Evolutionary conservation across 2,888 invertebrate genomes (phyloP).

Genomic region (Lasius platythorax): DNA sequence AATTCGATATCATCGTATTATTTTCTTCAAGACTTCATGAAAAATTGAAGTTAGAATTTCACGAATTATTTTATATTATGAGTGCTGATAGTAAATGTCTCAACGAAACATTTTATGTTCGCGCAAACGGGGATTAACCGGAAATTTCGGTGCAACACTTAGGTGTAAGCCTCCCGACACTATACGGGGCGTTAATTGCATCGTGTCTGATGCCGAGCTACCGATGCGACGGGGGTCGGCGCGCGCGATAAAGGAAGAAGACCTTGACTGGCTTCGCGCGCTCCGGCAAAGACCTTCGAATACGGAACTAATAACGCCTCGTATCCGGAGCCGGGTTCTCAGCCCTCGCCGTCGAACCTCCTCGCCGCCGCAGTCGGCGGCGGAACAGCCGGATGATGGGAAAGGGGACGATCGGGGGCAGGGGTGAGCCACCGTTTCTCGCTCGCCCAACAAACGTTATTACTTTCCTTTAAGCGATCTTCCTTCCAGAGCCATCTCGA

Average conservation of each 20-base stretch:
- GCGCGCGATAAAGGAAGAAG: constrained; percentile 40
- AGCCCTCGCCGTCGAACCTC: constrained; percentile 35
- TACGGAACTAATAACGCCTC: constrained; percentile 69
- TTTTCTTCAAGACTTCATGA: neutral
- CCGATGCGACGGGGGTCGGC: constrained; percentile 32
- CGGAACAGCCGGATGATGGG: constrained; percentile 36
- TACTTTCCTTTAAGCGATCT: constrained; percentile 79
- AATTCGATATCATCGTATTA: neutral
- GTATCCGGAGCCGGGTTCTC: constrained; percentile 56
- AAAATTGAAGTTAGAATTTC: constrained; percentile 13
- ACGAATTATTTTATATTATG: constrained; percentile 18
- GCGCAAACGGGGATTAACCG: constrained; percentile 38
- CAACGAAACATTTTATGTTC: constrained; percentile 20
- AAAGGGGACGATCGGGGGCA: constrained; percentile 47
- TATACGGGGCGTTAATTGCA: constrained; percentile 55
- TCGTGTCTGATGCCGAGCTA: constrained; percentile 39
- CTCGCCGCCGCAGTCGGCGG: constrained; percentile 39
- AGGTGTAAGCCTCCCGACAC: constrained; percentile 14
- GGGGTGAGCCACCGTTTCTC: constrained; percentile 67
- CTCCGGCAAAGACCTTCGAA: constrained; percentile 66
- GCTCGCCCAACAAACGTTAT: constrained; percentile 78
- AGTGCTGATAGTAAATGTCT: constrained; percentile 18
- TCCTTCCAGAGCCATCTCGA: constrained; percentile 72
- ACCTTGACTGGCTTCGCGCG: constrained; percentile 56
- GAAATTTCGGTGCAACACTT: constrained; percentile 42